A percentile compares a stretch with the other conserved stretches of the same genome.
phyloP scores from a whole-genome alignment of 2,113 vertebrate genomes.

The Castor canadensis region DNA sequence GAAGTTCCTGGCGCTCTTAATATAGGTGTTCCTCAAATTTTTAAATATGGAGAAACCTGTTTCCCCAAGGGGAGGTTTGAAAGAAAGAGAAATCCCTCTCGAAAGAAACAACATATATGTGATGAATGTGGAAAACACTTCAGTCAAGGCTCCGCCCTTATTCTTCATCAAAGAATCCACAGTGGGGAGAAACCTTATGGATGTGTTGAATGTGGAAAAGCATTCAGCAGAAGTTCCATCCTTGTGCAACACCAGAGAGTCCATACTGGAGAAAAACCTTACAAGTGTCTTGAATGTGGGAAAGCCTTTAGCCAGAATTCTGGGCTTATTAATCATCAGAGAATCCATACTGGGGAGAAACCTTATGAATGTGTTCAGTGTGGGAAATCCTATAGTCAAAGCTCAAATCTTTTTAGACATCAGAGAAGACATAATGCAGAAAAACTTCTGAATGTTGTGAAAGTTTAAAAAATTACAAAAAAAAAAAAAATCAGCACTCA shows the following conservation, averaged over 20 bases:
- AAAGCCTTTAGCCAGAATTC: constrained; percentile 81
- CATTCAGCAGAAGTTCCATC: constrained; percentile 80
- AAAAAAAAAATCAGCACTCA: constrained; percentile 72
- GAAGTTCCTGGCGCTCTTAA: constrained; percentile 68
- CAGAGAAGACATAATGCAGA: constrained; percentile 78
- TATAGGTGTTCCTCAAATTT: constrained; percentile 76
- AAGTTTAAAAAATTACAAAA: constrained; percentile 69
- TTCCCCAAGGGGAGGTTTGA: constrained; percentile 78
- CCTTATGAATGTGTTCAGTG: constrained; percentile 79
- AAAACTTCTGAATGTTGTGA: constrained; percentile 77
- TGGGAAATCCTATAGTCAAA: constrained; percentile 78
- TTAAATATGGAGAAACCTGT: constrained; percentile 79
- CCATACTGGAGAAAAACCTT: constrained; percentile 78
- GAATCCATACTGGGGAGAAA: constrained; percentile 79
- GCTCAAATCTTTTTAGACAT: constrained; percentile 77
- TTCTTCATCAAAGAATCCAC: constrained; percentile 77
- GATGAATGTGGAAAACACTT: constrained; percentile 81
- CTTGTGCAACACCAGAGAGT: constrained; percentile 81
- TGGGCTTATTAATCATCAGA: constrained; percentile 80
- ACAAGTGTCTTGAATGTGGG: constrained; percentile 79
- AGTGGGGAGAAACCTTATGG: constrained; percentile 78
- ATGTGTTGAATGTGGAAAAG: constrained; percentile 79
- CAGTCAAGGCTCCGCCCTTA: constrained; percentile 79
- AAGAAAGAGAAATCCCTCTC: constrained; percentile 78
- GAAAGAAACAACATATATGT: constrained; percentile 80